phyloP scores from a whole-genome alignment of 2,797 vertebrate species.

The Sternarchorhynchus goeldii region DNA sequence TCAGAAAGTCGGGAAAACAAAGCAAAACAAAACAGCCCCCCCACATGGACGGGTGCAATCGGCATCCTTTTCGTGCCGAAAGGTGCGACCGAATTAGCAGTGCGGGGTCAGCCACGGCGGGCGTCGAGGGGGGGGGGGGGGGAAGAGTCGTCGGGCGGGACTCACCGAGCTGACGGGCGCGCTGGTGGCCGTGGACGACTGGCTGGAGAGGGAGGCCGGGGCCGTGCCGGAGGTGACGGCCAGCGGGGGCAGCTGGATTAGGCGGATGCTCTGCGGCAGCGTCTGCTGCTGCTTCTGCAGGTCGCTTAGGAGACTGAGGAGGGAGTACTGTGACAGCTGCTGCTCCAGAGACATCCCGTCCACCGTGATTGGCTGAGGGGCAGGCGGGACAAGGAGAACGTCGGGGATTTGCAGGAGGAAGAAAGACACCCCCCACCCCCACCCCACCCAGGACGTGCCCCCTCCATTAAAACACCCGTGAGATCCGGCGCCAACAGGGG shows the following conservation, averaged over 20 bases:
- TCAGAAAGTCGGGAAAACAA: background rate
- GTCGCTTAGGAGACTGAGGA: slow-evolving; percentile 85
- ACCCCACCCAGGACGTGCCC: no score
- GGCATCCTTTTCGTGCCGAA: background rate
- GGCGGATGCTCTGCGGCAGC: slow-evolving; percentile 81
- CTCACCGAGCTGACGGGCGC: slow-evolving; percentile 92
- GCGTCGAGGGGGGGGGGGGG: no score
- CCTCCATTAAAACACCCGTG: no score
- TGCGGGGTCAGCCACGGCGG: no score
- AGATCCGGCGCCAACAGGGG: no score
- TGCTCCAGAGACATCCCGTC: slow-evolving; percentile 91
- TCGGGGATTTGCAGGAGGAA: background rate
- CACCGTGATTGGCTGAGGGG: slow-evolving; percentile 80
- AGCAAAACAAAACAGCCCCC: slow-evolving; percentile 12
- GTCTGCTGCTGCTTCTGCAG: slow-evolving; percentile 79
- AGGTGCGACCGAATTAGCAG: background rate
- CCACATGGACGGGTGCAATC: background rate
- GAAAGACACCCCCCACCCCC: no score
- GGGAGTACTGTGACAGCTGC: slow-evolving; percentile 90
- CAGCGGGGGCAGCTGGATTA: slow-evolving; percentile 84
- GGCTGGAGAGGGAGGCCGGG: slow-evolving; percentile 85
- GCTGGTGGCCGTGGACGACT: slow-evolving; percentile 83
- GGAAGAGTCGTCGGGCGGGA: background rate
- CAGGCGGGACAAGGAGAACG: background rate
- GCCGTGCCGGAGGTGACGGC: slow-evolving; percentile 79